phyloP scores from a whole-genome alignment of 2,113 vertebrate species.

The Rana temporaria region DNA sequence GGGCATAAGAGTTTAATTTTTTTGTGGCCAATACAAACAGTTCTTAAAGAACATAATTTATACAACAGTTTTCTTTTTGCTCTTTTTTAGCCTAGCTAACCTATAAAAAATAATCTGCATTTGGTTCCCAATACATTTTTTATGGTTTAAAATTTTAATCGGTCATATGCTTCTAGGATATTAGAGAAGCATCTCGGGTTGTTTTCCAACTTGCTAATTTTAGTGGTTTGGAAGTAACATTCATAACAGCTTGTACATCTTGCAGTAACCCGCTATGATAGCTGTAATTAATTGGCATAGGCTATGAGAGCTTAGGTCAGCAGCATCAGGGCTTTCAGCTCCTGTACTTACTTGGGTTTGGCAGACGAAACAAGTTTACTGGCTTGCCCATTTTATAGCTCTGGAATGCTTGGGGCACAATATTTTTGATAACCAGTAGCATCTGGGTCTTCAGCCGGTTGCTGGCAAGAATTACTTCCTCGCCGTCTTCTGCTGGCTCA shows the following conservation, averaged over 20 bases:
- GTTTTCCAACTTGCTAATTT: constrained; percentile 19
- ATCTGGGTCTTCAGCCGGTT: constrained; percentile 52
- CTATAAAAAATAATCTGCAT: not conserved
- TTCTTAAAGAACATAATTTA: not conserved
- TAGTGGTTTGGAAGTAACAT: constrained; percentile 1
- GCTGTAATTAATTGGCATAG: constrained; percentile 10
- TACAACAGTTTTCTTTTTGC: not conserved
- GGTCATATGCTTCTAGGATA: not conserved
- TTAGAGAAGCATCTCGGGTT: not conserved
- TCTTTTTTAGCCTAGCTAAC: not conserved
- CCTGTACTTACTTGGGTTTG: constrained; percentile 25
- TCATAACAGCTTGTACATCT: constrained; percentile 9
- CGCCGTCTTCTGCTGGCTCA: constrained; percentile 6
- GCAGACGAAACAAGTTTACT: not conserved
- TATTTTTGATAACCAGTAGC: constrained; percentile 50
- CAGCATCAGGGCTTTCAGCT: constrained; percentile 4
- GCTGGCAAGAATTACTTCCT: not conserved
- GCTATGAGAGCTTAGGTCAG: not conserved
- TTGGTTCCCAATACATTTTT: not conserved
- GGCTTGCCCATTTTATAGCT: constrained; percentile 4
- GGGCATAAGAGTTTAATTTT: too few relatives aligned
- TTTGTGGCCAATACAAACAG: not conserved
- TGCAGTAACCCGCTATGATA: not conserved
- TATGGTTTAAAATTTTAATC: not conserved
- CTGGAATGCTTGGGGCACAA: constrained; percentile 22